Evolutionary conservation across 2,888 invertebrate genomes (phyloP).

Genomic region (Napeogenes inachia): DNA sequence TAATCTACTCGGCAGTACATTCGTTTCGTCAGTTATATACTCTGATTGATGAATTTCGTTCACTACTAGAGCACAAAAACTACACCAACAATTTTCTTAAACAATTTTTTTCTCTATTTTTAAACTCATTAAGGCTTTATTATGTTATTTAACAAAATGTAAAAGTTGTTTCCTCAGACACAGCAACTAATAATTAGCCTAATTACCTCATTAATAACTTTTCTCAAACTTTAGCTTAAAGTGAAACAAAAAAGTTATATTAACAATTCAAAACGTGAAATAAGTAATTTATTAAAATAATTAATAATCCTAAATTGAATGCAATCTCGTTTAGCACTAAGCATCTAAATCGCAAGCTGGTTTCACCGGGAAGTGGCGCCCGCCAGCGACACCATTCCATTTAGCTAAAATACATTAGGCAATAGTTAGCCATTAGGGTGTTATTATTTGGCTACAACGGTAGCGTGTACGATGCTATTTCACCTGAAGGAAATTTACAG

Average conservation of each 20-base stretch:
- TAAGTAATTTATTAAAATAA: constrained; percentile 20
- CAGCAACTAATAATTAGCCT: no score
- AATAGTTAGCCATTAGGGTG: constrained; percentile 70
- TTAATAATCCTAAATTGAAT: constrained; percentile 63
- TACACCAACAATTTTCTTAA: no score
- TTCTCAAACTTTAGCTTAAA: no score
- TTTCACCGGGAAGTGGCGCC: constrained; percentile 45
- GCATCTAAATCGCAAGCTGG: constrained; percentile 61
- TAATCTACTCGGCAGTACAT: no score
- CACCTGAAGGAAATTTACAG: constrained; percentile 66
- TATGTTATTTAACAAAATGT: no score
- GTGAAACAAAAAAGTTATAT: constrained; percentile 6
- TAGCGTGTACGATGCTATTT: constrained; percentile 69
- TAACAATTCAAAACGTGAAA: constrained; percentile 33
- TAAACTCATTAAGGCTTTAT: no score
- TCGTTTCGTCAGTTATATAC: no score
- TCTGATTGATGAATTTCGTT: no score
- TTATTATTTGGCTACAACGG: constrained; percentile 73
- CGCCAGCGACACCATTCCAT: constrained; percentile 57
- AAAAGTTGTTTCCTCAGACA: no score
- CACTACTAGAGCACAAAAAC: no score
- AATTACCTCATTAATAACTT: no score
- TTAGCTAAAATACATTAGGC: constrained; percentile 71
- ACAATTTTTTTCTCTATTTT: no score
- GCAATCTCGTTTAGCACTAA: constrained; percentile 50